Percentiles rank a stretch among this genome's conserved stretches.
Conservation (phyloP, 2,797 vertebrate species). For the Avahi laniger region DNA sequence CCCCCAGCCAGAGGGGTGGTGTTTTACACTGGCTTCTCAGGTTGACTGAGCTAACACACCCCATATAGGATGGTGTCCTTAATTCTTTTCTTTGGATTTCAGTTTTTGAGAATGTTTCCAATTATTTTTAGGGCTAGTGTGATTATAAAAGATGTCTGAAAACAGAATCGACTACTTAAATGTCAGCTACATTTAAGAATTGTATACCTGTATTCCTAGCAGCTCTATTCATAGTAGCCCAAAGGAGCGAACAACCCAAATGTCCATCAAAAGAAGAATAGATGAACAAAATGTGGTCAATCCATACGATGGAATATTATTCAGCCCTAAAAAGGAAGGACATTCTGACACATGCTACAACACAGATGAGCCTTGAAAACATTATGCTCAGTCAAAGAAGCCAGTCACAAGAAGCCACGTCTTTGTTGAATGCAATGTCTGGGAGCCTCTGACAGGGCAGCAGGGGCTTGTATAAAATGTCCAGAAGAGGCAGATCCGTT, state of each 20-base stretch:
- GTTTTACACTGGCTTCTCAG: background rate
- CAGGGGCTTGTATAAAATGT: too few species aligned
- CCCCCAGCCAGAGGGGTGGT: background rate
- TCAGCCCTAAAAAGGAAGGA: background rate
- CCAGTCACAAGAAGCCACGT: background rate
- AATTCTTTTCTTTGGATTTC: background rate
- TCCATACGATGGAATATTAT: rapidly evolving
- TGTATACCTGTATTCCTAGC: rapidly evolving
- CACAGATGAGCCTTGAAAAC: rapidly evolving
- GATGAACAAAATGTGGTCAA: too few species aligned
- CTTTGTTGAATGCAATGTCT: too few species aligned
- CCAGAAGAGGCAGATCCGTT: background rate
- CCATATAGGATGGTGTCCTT: background rate
- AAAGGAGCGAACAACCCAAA: background rate
- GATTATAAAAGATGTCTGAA: background rate
- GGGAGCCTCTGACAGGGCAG: too few species aligned
- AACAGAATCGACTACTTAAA: background rate
- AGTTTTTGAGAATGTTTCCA: background rate
- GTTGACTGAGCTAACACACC: background rate
- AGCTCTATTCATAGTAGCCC: rapidly evolving
- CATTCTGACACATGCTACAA: background rate
- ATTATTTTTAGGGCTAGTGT: background rate
- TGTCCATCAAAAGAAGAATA: rapidly evolving
- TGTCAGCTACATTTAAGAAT: background rate
- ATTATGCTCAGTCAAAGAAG: rapidly evolving